Evolutionary conservation across 2,797 vertebrate species (phyloP), one percentile per base, ranked within the genome.

Genomic region (Sebastes umbrosus): DNA sequence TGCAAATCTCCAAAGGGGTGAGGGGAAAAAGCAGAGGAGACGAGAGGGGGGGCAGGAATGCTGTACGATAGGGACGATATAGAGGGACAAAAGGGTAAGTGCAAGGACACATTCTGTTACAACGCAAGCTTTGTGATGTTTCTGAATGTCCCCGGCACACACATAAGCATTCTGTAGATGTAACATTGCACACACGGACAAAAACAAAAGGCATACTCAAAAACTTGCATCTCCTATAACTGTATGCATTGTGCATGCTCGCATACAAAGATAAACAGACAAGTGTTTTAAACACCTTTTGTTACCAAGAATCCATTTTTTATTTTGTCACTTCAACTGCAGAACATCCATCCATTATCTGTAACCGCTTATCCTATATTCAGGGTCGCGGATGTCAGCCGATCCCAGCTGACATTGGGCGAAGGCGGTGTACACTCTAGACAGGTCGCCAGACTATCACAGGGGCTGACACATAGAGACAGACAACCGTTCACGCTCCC

Each of bases 1-100:
- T 72, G 78, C 73, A 85, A 85, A 92, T 93, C 78, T 91, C 83
- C 62, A 32, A 32, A 77, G 74, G 78, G 46, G 36, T 58, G 24
- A 69, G 43, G 34, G 46, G 12, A 83, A 39, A 27, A 39, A 27
- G 69, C 79, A 65, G 32, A 68, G 60, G 58, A 60, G 79, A 74
- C 2, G 39, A 63, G 50, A 29, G 73, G 55, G 50, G 59, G 55
- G 55, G 55, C 18, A 66, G 46, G 79, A 57, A 80, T 58, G 65
- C 20, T 73, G 50, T 85, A 68, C 69, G 84, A 68, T 73, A 22
- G 12, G 70, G 59, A 70, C 16, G 73, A 84, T 34, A 69, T 57
- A 66, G 72, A 86, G 70, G 73, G 65, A 84, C 65, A 80, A 80
- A 82, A 79, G 27, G 46, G 36, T 74, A 75, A 86, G 59, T 73